Conservation (phyloP, 2,113 vertebrate genomes). For the Eulacestoma nigropectus region DNA sequence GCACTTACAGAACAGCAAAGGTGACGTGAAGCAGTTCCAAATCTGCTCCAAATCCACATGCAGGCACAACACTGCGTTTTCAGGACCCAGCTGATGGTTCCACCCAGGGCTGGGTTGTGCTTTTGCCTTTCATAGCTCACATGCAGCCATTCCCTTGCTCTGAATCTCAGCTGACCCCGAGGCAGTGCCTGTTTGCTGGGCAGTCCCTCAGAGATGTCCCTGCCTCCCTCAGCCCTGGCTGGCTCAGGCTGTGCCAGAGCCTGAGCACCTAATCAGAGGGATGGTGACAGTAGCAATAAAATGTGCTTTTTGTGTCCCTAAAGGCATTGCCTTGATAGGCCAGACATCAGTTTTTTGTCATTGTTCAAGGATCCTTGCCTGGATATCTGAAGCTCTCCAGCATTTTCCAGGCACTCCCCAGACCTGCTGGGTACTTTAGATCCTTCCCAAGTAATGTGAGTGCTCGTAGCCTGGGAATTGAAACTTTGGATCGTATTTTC, state of each 20-base stretch:
- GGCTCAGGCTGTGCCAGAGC: background rate
- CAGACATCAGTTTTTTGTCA: background rate
- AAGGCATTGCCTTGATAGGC: background rate
- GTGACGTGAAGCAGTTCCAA: background rate
- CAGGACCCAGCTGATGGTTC: background rate
- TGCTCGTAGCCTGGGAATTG: background rate
- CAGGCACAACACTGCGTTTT: background rate
- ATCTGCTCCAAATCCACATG: background rate
- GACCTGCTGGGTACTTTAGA: background rate
- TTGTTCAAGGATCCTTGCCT: background rate
- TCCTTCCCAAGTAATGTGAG: slow-evolving; percentile 23
- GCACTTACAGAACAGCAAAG: background rate
- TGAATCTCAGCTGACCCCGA: background rate
- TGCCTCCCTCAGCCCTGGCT: background rate
- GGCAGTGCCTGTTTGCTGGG: background rate
- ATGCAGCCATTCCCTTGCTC: background rate
- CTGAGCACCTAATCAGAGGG: background rate
- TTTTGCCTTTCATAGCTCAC: background rate
- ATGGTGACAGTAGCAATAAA: background rate
- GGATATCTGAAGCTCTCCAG: background rate
- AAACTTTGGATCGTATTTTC: background rate
- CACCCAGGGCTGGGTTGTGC: background rate
- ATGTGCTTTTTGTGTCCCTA: background rate
- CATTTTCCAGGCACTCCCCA: background rate
- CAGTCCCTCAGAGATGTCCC: background rate